These are phyloP conservation scores for Drosophila pallidifrons DNA, from an alignment of 1,140 invertebrate genomes.

Conservation along the genomic window DNA sequence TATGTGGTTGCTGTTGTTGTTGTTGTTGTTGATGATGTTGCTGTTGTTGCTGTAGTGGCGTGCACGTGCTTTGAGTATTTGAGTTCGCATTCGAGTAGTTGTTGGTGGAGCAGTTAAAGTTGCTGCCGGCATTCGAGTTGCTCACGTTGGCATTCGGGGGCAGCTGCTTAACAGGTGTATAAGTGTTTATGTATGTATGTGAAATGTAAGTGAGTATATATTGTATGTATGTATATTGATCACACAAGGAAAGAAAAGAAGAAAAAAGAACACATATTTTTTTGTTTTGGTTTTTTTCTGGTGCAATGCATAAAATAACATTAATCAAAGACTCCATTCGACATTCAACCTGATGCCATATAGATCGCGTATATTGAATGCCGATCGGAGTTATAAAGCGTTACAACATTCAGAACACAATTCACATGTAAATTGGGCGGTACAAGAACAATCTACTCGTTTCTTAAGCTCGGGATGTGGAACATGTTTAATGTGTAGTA, in stretches of 20 bases:
- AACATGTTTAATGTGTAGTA: neutral
- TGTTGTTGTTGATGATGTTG: slow-evolving; percentile 36
- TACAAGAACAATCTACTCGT: slow-evolving; percentile 31
- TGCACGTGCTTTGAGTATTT: slow-evolving; percentile 69
- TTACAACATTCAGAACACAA: slow-evolving; percentile 22
- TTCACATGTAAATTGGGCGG: neutral
- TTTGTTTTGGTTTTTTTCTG: slow-evolving; percentile 40
- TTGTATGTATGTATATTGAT: slow-evolving; percentile 36
- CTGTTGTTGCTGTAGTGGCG: slow-evolving; percentile 44
- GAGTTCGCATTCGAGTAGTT: slow-evolving; percentile 49
- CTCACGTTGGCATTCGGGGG: slow-evolving; percentile 38
- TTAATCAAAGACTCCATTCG: slow-evolving; percentile 6
- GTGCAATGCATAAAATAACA: slow-evolving; percentile 49
- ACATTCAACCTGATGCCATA: neutral
- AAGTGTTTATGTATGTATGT: slow-evolving; percentile 30
- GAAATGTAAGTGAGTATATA: slow-evolving; percentile 33
- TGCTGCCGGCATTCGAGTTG: slow-evolving; percentile 51
- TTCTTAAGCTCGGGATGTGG: slow-evolving; percentile 4
- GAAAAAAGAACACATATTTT: slow-evolving; percentile 74
- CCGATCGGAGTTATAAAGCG: neutral
- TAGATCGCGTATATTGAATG: neutral
- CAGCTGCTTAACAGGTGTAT: slow-evolving; percentile 41
- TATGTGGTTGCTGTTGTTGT: slow-evolving; percentile 47
- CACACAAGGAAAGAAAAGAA: slow-evolving; percentile 79
- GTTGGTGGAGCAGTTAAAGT: slow-evolving; percentile 43